Percentiles rank a stretch among this genome's conserved stretches.
These are phyloP conservation scores for Merodon equestris DNA, from an alignment of 2,888 invertebrate genomes.

Conservation along the genomic window DNA sequence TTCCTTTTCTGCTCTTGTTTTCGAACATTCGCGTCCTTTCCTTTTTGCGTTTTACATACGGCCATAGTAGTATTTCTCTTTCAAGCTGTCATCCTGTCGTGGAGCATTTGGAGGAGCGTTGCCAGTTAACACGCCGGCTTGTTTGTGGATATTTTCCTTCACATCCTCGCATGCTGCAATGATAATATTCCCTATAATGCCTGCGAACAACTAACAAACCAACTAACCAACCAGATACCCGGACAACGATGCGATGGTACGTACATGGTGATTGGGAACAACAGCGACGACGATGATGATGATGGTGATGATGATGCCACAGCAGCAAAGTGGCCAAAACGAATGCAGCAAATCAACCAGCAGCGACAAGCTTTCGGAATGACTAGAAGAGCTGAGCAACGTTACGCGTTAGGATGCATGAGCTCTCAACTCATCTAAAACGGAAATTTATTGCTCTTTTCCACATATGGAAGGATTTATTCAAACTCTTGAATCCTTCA, in stretches of 20 bases:
- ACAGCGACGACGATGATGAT: slow-evolving; percentile 26
- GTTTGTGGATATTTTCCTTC: slow-evolving; percentile 42
- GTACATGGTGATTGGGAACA: neutral
- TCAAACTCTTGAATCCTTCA: slow-evolving; percentile 63
- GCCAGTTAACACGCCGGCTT: slow-evolving; percentile 36
- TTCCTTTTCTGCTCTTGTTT: neutral
- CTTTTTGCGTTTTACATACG: slow-evolving; percentile 18
- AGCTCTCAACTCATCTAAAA: slow-evolving; percentile 62
- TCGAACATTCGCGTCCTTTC: neutral
- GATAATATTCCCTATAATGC: slow-evolving; percentile 53
- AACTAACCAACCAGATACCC: neutral
- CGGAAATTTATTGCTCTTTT: slow-evolving; percentile 66
- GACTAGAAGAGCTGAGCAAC: slow-evolving; percentile 12
- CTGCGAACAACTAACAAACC: too few relatives aligned
- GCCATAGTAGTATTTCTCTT: slow-evolving; percentile 29
- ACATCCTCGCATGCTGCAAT: slow-evolving; percentile 40
- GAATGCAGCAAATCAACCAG: slow-evolving; percentile 20
- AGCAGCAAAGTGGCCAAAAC: slow-evolving; percentile 49
- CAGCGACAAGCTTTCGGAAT: slow-evolving; percentile 31
- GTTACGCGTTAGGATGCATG: slow-evolving; percentile 34
- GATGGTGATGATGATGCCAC: slow-evolving; percentile 44
- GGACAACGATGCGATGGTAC: neutral
- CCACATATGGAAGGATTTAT: slow-evolving; percentile 67
- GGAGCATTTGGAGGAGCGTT: slow-evolving; percentile 43
- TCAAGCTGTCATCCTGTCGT: slow-evolving; percentile 45